Evolutionary conservation across 1,140 invertebrate species (phyloP), one percentile per base, ranked within the genome.

Genomic region (Aphidius gifuensis): DNA sequence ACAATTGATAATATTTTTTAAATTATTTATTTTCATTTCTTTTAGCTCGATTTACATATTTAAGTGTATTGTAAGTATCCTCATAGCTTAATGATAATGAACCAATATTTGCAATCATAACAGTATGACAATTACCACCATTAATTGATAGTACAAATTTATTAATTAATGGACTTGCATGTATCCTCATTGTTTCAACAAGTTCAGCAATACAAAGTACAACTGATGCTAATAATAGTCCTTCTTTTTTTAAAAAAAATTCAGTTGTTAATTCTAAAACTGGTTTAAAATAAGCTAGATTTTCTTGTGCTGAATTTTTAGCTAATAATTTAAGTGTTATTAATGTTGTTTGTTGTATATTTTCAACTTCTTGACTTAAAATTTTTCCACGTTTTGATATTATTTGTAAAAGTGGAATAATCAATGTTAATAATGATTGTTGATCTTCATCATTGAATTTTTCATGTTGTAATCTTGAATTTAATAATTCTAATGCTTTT

Each of bases 91-190:
- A 68, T 46, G 85, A 87, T 0, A 92, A 90, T 9, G 95, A 88
- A 65, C 93, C 88, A 0, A 98, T 86, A 73, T 98, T 97, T 1
- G 97, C 96, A 51, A 99, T 97, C 96, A 99, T 99, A 0, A 98
- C 88, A 0, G 97, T 99, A 68, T 91, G 89, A 77, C 96, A 98
- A 81, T 99, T 98, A 2, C 97, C 97, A 5, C 92, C 96, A 0
- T 99, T 82, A 9, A 95, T 75, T n/a, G 85, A 80, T 1, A 92
- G 92, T 83, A 95, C 89, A 63, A 93, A 92, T 69, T 86, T 87
- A 9, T 88, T 84, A 8, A 96, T 77, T 50, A 84, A 84, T 0
- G 85, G 77, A 9, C 95, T 84, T 0, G 90, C 86, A 66, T 92
- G 86, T 0, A 87, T 88, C 72, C 88, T 88, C 58, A 94, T 82